phyloP scores from a whole-genome alignment of 2,113 vertebrate species.

The Zingel zingel region DNA sequence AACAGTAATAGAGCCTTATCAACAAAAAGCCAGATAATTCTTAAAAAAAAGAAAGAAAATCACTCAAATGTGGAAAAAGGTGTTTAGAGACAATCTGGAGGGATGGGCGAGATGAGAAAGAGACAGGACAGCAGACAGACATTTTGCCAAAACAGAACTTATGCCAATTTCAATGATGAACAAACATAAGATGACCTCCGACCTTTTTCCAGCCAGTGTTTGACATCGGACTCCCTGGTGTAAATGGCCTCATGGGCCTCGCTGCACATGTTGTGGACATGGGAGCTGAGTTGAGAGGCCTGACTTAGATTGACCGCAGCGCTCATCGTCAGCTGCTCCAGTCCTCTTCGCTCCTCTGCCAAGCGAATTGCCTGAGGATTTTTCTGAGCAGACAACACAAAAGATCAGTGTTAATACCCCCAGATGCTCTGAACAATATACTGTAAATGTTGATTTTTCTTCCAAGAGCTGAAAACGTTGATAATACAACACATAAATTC shows the following conservation, averaged over 20 bases:
- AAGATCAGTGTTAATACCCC: background rate
- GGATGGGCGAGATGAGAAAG: background rate
- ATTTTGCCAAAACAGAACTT: background rate
- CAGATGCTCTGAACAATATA: background rate
- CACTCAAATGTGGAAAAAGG: conserved; percentile 8
- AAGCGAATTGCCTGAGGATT: conserved; percentile 92
- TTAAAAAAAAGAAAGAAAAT: background rate
- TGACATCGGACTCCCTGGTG: conserved; percentile 91
- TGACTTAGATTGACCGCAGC: conserved; percentile 91
- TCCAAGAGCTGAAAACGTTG: background rate
- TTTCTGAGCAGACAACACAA: conserved; percentile 84
- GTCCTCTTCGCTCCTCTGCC: conserved; percentile 91
- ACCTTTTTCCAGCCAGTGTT: conserved; percentile 95
- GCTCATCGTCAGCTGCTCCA: conserved; percentile 92
- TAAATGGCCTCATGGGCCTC: conserved; percentile 94
- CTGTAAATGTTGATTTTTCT: background rate
- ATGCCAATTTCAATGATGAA: conserved; percentile 2
- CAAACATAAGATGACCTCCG: conserved; percentile 57
- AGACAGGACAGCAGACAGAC: background rate
- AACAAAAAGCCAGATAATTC: conserved; percentile 13
- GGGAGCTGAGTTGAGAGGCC: conserved; percentile 90
- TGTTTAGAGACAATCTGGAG: background rate
- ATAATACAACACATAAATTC: background rate
- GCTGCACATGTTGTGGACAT: conserved; percentile 92
- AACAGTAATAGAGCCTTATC: conserved; percentile 20